These are phyloP conservation scores for Adelphocoris suturalis DNA, from an alignment of 2,888 invertebrate genomes.

Conservation along the genomic window DNA sequence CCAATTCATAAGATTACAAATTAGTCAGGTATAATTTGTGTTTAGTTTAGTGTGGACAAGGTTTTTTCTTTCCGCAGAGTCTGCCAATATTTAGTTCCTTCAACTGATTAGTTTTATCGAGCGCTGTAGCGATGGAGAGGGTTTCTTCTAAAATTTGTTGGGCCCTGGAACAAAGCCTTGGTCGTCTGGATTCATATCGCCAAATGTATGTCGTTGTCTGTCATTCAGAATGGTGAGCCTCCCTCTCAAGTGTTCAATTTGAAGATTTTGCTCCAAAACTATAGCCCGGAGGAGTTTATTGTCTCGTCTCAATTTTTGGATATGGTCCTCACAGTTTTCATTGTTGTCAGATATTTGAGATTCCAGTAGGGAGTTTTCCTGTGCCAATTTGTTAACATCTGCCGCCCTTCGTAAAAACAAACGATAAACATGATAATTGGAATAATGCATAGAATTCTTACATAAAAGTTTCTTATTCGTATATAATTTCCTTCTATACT, in stretches of 20 bases:
- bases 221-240: not conserved
- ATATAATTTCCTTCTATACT: no score
- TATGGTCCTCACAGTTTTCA: not conserved
- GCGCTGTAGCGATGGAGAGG: not conserved
- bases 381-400: not conserved
- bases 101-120: not conserved
- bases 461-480: no score
- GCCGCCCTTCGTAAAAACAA: not conserved
- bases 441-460: not conserved
- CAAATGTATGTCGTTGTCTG: not conserved
- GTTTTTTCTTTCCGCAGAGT: constrained; percentile 16
- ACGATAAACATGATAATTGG: not conserved
- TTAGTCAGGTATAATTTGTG: not conserved
- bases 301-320: constrained; percentile 13
- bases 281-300: constrained; percentile 55
- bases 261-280: constrained; percentile 50
- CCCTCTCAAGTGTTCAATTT: constrained; percentile 33
- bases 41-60: not conserved
- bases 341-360: constrained; percentile 4
- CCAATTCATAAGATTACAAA: no score
- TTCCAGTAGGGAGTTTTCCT: constrained; percentile 20
- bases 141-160: constrained; percentile 16
- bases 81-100: not conserved
- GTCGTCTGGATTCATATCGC: not conserved
- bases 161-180: not conserved